A percentile compares a stretch with the other conserved stretches of the same genome.
phyloP scores from a whole-genome alignment of 92 coral and sea anemone species.

The Bergia puertoricense region DNA sequence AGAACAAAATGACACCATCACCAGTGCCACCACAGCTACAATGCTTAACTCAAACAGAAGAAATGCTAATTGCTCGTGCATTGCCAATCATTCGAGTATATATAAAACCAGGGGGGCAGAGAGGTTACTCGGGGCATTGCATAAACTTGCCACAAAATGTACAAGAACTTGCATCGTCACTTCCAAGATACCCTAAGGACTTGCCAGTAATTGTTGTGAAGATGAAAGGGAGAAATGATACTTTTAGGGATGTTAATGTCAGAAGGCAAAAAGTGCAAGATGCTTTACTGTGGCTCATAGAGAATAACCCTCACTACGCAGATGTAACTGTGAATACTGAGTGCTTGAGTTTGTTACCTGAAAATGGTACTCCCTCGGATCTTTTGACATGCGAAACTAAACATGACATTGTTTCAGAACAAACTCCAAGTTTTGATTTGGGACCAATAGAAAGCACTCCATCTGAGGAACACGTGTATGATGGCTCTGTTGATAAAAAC shows the following conservation, averaged over 20 bases:
- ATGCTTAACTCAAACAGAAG: constrained; percentile 51
- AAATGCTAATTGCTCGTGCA: constrained; percentile 64
- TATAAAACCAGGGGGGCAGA: constrained; percentile 50
- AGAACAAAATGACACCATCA: constrained; percentile 36
- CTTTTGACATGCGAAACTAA: constrained; percentile 45
- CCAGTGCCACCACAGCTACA: constrained; percentile 41
- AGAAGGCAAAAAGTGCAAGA: constrained; percentile 35
- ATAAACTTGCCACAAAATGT: constrained; percentile 66
- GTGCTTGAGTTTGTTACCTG: constrained; percentile 24
- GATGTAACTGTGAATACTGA: constrained; percentile 30
- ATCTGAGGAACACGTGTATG: constrained; percentile 22
- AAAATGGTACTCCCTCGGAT: constrained; percentile 35
- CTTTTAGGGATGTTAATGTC: constrained; percentile 46
- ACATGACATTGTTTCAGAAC: constrained; percentile 34
- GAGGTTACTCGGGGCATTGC: constrained; percentile 60
- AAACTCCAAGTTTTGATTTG: neutral
- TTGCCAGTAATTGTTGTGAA: constrained; percentile 49
- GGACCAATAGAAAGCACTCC: constrained; percentile 21
- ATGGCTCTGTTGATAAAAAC: constrained; percentile 46
- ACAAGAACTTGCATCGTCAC: constrained; percentile 51
- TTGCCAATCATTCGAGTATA: constrained; percentile 50
- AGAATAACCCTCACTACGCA: constrained; percentile 25
- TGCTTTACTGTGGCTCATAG: constrained; percentile 50
- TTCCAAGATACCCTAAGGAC: constrained; percentile 17
- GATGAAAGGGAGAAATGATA: constrained; percentile 48